A percentile compares a stretch with the other conserved stretches of the same genome.
phyloP scores from a whole-genome alignment of 2,888 invertebrate species.

The Polyommatus iphigenia region DNA sequence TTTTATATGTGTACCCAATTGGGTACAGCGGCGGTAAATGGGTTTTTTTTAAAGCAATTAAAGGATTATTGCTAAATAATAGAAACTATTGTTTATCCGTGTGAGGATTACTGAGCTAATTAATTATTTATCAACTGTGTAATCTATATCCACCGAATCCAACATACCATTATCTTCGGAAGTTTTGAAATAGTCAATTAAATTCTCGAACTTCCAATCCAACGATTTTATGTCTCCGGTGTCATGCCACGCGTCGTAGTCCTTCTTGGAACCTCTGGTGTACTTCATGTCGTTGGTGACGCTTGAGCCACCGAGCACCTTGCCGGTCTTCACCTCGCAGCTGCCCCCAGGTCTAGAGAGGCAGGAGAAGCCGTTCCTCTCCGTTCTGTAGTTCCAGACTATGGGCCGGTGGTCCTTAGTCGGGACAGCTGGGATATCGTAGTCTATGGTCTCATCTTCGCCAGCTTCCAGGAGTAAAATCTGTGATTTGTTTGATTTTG shows the following conservation, averaged over 20 bases:
- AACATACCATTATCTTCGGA: constrained; percentile 71
- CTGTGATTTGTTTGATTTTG: constrained; percentile 43
- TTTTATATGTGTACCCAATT: too few species aligned
- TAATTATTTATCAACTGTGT: background rate
- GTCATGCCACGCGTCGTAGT: constrained; percentile 70
- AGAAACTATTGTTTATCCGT: background rate
- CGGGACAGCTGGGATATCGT: constrained; percentile 70
- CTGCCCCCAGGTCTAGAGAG: constrained; percentile 68
- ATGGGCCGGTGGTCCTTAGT: constrained; percentile 66
- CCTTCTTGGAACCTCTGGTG: constrained; percentile 66
- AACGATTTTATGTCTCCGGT: constrained; percentile 59
- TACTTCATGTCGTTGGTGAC: constrained; percentile 75
- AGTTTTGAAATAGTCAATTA: constrained; percentile 69
- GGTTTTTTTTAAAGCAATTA: too few species aligned
- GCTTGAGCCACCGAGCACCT: constrained; percentile 72
- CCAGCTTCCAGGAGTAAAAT: constrained; percentile 69
- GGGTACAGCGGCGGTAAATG: too few species aligned
- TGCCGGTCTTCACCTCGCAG: constrained; percentile 70
- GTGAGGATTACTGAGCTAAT: background rate
- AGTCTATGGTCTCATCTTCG: constrained; percentile 71
- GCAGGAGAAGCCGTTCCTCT: constrained; percentile 69
- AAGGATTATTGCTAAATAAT: background rate
- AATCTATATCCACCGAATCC: background rate
- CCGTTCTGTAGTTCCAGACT: constrained; percentile 71
- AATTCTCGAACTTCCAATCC: constrained; percentile 70